Conservation (phyloP, 1,140 invertebrate species). For the Chrysoperla carnea region DNA sequence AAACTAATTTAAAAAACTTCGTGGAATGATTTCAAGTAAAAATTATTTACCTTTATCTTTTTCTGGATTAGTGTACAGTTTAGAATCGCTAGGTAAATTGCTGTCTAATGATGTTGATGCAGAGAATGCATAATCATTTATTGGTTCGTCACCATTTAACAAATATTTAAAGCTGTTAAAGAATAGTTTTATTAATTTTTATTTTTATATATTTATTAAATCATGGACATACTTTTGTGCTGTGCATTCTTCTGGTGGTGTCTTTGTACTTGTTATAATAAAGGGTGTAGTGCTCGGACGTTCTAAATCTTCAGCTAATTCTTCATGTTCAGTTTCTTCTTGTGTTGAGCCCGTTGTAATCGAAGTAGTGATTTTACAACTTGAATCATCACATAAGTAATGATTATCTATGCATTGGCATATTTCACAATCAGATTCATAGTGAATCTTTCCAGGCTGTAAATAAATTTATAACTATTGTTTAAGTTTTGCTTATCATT, state of each 20-base stretch:
- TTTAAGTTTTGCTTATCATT: too few relatives aligned
- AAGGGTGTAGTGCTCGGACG: neutral
- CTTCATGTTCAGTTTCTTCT: neutral
- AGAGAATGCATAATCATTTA: conserved; percentile 34
- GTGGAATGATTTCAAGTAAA: too few relatives aligned
- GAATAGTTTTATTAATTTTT: conserved; percentile 1
- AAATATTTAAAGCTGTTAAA: conserved; percentile 30
- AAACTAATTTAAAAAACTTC: neutral
- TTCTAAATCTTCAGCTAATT: neutral
- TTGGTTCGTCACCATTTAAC: conserved; percentile 27
- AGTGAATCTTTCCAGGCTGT: conserved; percentile 36
- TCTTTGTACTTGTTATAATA: conserved; percentile 25
- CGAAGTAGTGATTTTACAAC: conserved; percentile 17
- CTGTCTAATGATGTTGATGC: conserved; percentile 32
- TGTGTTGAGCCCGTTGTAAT: conserved; percentile 1
- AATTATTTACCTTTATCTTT: conserved; percentile 16
- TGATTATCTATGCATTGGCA: conserved; percentile 63
- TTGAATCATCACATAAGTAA: conserved; percentile 39
- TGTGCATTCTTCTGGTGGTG: conserved; percentile 28
- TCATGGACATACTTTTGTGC: conserved; percentile 20
- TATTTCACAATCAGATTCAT: conserved; percentile 38
- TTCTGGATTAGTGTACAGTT: conserved; percentile 22
- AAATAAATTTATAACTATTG: conserved; percentile 3
- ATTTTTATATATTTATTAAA: neutral
- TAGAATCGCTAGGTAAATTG: conserved; percentile 30